Base-by-base conservation (phyloP, 2,113 vertebrate species). In the Engraulis encrasicolus region DNA sequence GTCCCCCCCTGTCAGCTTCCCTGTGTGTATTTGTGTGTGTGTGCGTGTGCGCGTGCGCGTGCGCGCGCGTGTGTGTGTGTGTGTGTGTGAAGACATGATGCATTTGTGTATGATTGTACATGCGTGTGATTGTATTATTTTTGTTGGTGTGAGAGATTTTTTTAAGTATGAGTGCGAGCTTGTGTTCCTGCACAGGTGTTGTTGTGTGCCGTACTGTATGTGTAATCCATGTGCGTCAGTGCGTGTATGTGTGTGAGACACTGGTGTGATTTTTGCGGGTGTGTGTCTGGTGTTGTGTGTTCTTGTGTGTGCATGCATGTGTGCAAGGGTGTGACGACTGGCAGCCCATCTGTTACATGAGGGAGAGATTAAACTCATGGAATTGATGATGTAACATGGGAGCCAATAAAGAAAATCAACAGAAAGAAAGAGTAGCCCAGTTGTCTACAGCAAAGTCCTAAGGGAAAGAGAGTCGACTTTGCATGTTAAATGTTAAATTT, bases 11-110 rank as follows among this genome's bases (percentile, higher is more conserved):
- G 27, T 3, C 1, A 34, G 27, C 34, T 11, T 71, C 34, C 15
- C 9, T 71, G 61, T 71, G 17, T 54, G 19, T 54, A 19, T 17
- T 19, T 54, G 78, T 79, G 18, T 19, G 34, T 11, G 2, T 61
- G 18, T 79, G 50, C 61, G 38, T 80, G 78, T 34, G 6, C 7
- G 11, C 45, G 36, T 77, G 40, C 31, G 15, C 20, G n/a, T 82
- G 5, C 78, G 27, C 77, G 36, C 77, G 48, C 52, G 48, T 82
- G 52, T 58, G 81, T 78, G 19, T 61, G 85, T 81, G 50, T 83
- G 81, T 85, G 6, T 58, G 54, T 6, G 20, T 1, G 20, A 4
- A 58, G n/a, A 45, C 40, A 45, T 45, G 40, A 45, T n/a, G n/a
- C n/a, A n/a, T n/a, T n/a, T n/a, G n/a, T n/a, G 50, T 4, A 15